Evolutionary conservation across 2,113 vertebrate genomes (phyloP), one percentile per base, ranked within the genome.

Genomic region (Triplophysa siluroides): DNA sequence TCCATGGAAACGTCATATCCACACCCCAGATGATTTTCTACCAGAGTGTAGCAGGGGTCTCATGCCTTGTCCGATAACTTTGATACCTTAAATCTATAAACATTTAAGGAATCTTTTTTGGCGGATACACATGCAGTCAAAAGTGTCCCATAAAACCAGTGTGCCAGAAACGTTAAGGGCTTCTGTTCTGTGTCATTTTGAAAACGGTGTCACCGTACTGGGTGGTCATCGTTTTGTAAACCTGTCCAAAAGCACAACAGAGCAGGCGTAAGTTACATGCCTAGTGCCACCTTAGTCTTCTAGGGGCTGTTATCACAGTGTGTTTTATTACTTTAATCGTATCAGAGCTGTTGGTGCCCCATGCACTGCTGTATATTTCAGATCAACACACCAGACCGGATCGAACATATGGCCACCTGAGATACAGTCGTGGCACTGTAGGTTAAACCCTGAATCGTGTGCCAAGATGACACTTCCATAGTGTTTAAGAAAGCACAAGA

Each of bases 191-290:
- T 76, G 78, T 83, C 14, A 52, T 78, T 78, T 66, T 24, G 70
- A 77, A 68, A 69, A 72, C 56, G 65, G 84, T 75, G 74, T 82
- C 76, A 69, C 66, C 65, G 43, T 79, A 81, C 70, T 54, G 16
- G 16, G 38, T 80, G 60, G 72, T 60, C 54, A 79, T 76, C 66
- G 70, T 85, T 85, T 74, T 64, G 26, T 76, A n/a, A 45, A 78
- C 83, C 43, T 66, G 75, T 83, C 33, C 41, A 76, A 81, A 88
- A 88, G 87, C 87, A 88, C 87, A 88, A 83, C 65, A 41, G 66
- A 73, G 76, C 56, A 41, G 81, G 79, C 69, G 52, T 80, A 63
- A 43, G 26, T 71, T 38, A 14, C 23, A 45, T 75, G 62, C 43
- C 76, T 67, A 75, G 81, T 64, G 38, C 41, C 70, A 69, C 69